Evolutionary conservation across 1,140 invertebrate species (phyloP), one percentile per base, ranked within the genome.

Genomic region (Phortica variegata): DNA sequence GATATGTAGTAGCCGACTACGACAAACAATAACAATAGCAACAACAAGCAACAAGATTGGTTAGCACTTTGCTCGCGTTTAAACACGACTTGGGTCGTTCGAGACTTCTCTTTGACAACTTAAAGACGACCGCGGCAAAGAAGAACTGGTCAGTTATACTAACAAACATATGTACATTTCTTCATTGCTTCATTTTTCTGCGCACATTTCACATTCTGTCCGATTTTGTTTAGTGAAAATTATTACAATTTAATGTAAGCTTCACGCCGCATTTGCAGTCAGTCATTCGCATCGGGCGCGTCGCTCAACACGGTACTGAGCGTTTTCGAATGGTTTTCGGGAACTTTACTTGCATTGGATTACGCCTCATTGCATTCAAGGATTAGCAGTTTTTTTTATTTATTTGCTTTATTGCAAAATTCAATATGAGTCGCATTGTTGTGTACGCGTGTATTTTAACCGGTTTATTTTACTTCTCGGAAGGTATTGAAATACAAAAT

Each of bases 401-500:
- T 33, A 40, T 8, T 13, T 52, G 23, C n/a, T n/a, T n/a, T n/a
- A n/a, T n/a, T n/a, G n/a, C n/a, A n/a, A n/a, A n/a, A n/a, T n/a
- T n/a, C 37, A 38, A 21, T 48, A 62, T 66, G 53, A 61, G 62
- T 45, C 50, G 46, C 31, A 42, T 58, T 19, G 26, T 61, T 21
- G 39, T 70, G 13, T 73, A 55, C 33, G 55, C 48, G 36, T 46
- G 53, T 16, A 21, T 74, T 3, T 19, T 66, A 18, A 52, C 54
- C 19, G 45, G 56, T 34, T 44, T 65, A 41, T 68, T 72, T 58
- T 61, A 70, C 54, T 74, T 68, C 53, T 74, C 65, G 38, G 63
- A 74, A 70, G 68, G 61, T 75, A 68, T 38, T 38, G 23, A 33
- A 26, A 48, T 16, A 9, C 10, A 26, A n/a, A 17, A 38, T 15